A percentile compares a stretch with the other conserved stretches of the same genome.
Conservation (phyloP, 2,888 invertebrate species). For the Lasius fuliginosus region DNA sequence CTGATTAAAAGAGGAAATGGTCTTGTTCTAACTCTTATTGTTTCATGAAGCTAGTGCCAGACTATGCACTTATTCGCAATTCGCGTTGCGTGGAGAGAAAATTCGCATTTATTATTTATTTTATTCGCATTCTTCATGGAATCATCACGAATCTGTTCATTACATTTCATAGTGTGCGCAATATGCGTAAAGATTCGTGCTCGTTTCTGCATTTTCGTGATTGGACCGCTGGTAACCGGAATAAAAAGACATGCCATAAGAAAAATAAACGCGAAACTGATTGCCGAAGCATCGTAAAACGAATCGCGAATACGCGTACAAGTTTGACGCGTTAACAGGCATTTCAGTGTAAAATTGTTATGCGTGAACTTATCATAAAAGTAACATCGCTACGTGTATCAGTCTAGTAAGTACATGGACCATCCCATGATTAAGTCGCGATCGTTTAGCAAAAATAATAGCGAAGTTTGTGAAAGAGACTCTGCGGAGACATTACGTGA, state of each 20-base stretch:
- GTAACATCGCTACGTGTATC: conserved; percentile 34
- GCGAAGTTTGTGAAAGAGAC: neutral
- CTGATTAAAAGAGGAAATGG: conserved; percentile 10
- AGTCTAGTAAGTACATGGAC: conserved; percentile 71
- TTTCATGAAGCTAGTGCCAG: neutral
- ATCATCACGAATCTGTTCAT: neutral
- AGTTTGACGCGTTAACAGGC: conserved; percentile 15
- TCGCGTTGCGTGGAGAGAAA: neutral
- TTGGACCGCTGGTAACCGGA: neutral
- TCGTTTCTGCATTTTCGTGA: neutral
- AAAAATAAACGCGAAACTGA: neutral
- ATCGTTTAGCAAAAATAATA: conserved; percentile 25
- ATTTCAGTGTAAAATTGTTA: conserved; percentile 47
- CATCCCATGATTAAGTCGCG: conserved; percentile 43
- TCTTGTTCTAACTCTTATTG: conserved; percentile 38
- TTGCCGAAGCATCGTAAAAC: neutral
- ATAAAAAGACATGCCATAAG: conserved; percentile 49
- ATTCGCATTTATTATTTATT: neutral
- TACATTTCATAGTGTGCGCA: neutral
- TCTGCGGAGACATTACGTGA: neutral
- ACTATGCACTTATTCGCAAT: neutral
- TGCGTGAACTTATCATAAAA: conserved; percentile 31
- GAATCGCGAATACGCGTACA: neutral
- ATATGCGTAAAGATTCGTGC: neutral
- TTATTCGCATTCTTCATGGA: neutral